Evolutionary conservation across 64 coral and sea anemone genomes (phyloP), one percentile per base, ranked within the genome.

Genomic region (Orbicella faveolata): DNA sequence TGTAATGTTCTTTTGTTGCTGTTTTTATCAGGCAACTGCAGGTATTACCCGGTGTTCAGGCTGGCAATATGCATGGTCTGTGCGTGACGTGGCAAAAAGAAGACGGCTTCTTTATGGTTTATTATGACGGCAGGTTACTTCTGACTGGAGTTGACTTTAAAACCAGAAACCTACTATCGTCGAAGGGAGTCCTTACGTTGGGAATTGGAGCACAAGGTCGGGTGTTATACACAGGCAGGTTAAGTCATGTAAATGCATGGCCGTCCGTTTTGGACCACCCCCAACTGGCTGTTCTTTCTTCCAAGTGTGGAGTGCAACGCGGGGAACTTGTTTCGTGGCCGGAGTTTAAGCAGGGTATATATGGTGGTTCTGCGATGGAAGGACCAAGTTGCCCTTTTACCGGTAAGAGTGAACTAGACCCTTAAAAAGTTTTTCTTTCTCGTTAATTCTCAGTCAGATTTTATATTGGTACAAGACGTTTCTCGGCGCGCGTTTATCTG

Each of bases 221-320:
- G 30, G 30, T 7, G 5, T 25, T 36, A 2, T 90, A 53, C 55
- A 6, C 30, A 2, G 89, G 89, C 0, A n/a, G 19, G 30, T 8
- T 90, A 13, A 63, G 89, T 7, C 77, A 83, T 36, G 55, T 83
- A 23, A 90, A 90, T 63, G 63, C 55, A 15, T 90, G 89, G 89
- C 34, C 66, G 54, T 35, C 34, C 1, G 78, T 90, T 13, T 75
- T 90, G 48, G 77, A 78, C 13, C 34, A 61, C 21, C 61, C 74
- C 23, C 39, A 34, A 0, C 52, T 90, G 7, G 20, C 64, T 4
- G 44, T 75, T 30, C 25, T 90, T 6, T 72, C 73, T 82, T 53
- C 57, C 2, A 64, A 79, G 17, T 90, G 89, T 79, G 78, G 89
- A 67, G 89, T 73, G 2, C 79, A 90, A 33, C 62, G 77, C 9